Evolutionary conservation across 2,113 vertebrate genomes (phyloP).

Genomic region (Neolamprologus toae): DNA sequence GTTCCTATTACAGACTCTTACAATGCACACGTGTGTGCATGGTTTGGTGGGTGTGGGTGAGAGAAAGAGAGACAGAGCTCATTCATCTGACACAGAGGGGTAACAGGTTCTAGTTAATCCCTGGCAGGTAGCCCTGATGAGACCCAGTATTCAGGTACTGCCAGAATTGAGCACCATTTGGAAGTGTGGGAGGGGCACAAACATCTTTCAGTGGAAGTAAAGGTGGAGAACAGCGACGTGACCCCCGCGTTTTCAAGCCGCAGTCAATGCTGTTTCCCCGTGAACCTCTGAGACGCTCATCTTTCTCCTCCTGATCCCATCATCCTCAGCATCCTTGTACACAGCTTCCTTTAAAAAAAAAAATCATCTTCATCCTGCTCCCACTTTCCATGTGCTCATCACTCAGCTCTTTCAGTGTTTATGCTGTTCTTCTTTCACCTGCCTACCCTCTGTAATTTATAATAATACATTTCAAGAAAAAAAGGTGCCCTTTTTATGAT

Average conservation of each 20-base stretch:
- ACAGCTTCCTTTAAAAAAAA: not conserved
- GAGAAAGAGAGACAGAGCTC: not conserved
- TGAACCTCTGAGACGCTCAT: not conserved
- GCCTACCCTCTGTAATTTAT: slow-evolving; percentile 36
- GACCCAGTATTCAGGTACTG: slow-evolving; percentile 65
- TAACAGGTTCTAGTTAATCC: slow-evolving; percentile 64
- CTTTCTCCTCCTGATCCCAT: not conserved
- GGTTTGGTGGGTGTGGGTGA: not conserved
- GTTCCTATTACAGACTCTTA: slow-evolving; percentile 69
- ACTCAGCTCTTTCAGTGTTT: not conserved
- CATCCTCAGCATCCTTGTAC: not conserved
- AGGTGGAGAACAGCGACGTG: not conserved
- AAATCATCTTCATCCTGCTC: not conserved
- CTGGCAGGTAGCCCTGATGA: slow-evolving; percentile 67
- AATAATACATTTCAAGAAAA: slow-evolving; percentile 2
- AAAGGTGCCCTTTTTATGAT: not conserved
- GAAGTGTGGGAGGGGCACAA: not conserved
- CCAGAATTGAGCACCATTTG: not conserved
- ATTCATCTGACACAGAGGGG: slow-evolving; percentile 54
- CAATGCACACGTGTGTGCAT: slow-evolving; percentile 7
- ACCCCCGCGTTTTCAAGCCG: slow-evolving; percentile 7
- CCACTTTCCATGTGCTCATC: not conserved
- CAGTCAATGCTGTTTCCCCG: slow-evolving; percentile 4
- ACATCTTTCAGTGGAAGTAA: not conserved
- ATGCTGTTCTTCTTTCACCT: slow-evolving; percentile 19